These are phyloP conservation scores for Drepana arcuata DNA, from an alignment of 1,140 invertebrate species.

Conservation along the genomic window DNA sequence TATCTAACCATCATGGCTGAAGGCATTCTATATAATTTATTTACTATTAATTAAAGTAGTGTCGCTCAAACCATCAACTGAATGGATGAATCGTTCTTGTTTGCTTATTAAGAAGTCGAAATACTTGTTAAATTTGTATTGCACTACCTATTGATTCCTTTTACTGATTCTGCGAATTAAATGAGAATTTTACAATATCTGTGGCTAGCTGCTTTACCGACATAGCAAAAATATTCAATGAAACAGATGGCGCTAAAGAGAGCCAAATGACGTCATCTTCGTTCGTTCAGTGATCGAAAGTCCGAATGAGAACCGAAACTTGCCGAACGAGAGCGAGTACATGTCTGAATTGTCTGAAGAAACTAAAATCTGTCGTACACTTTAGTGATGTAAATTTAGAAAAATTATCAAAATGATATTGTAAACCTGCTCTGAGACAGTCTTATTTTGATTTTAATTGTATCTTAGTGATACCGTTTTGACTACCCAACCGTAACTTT, in stretches of 20 bases:
- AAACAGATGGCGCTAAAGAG: conserved; percentile 25
- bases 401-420: conserved; percentile 69
- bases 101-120: too few species aligned
- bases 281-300: conserved; percentile 70
- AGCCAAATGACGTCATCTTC: conserved; percentile 68
- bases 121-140: too few species aligned
- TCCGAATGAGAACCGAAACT: conserved; percentile 70
- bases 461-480: conserved; percentile 59
- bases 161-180: too few species aligned
- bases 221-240: conserved; percentile 1
- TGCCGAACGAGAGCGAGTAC: conserved; percentile 74
- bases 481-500: conserved; percentile 55
- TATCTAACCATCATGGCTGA: too few species aligned
- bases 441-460: conserved; percentile 55
- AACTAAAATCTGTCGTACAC: conserved; percentile 79
- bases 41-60: too few species aligned
- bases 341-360: conserved; percentile 75
- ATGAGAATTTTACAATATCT: too few species aligned
- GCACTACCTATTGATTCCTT: too few species aligned
- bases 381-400: conserved; percentile 75
- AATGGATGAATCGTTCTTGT: too few species aligned
- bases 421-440: conserved; percentile 48
- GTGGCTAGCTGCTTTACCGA: conserved; percentile 28
- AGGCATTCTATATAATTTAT: too few species aligned
- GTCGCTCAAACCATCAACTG: too few species aligned